Evolutionary conservation across 2,797 vertebrate genomes (phyloP).

Genomic region (Eurystomus glaucurus): DNA sequence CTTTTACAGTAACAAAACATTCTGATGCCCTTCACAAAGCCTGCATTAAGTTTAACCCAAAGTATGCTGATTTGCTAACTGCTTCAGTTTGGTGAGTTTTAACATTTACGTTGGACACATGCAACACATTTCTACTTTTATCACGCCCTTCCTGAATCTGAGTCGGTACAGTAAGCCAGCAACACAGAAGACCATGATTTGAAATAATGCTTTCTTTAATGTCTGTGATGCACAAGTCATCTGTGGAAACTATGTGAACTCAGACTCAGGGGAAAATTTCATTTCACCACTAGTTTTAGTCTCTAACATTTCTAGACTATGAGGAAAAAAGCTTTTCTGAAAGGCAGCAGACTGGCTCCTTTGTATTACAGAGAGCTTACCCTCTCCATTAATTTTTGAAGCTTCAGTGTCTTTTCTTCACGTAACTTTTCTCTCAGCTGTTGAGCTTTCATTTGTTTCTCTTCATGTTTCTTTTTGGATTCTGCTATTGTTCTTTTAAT

Average conservation of each 20-base stretch:
- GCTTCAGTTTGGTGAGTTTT: background rate
- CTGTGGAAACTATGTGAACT: background rate
- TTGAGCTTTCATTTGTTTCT: slow-evolving; percentile 99
- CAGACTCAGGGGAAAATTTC: background rate
- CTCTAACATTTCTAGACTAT: background rate
- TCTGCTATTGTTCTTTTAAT: slow-evolving; percentile 95
- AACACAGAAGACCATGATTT: background rate
- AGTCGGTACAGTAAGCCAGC: background rate
- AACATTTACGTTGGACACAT: background rate
- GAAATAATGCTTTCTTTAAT: background rate
- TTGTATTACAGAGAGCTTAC: slow-evolving; percentile 82
- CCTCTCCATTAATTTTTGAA: slow-evolving; percentile 97
- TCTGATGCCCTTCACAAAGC: background rate
- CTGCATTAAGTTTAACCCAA: background rate
- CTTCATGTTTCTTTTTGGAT: slow-evolving; percentile 99
- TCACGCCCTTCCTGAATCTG: too few species aligned
- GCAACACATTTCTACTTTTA: background rate
- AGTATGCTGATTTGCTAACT: background rate
- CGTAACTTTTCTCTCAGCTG: slow-evolving; percentile 96
- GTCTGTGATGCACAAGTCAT: background rate
- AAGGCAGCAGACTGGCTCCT: background rate
- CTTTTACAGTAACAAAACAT: background rate
- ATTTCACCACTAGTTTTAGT: background rate
- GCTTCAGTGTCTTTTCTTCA: slow-evolving; percentile 96
- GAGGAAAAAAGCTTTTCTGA: background rate